Evolutionary conservation across 2,888 invertebrate genomes (phyloP), one percentile per base, ranked within the genome.

Genomic region (Parnassius glacialis): DNA sequence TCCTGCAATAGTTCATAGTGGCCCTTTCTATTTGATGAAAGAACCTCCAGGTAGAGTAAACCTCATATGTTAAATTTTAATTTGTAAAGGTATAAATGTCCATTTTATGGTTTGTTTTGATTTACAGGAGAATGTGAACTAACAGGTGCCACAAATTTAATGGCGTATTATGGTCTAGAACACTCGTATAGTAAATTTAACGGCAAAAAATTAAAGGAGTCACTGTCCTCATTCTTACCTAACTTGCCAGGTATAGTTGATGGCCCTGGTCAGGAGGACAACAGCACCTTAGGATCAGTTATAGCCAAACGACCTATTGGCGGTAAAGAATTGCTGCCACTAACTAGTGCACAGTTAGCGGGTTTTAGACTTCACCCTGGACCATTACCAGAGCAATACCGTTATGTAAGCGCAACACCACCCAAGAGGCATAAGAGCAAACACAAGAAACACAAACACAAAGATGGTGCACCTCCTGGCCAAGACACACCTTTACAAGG

Each of bases 121-220:
- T 68, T 81, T 92, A 61, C 83, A 96, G 97, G 94, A 87, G 96
- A 97, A 92, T 96, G 96, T 84, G 97, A 98, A 88, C 90, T 98
- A 74, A 99, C 98, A 67, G 99, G 99, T 68, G 97, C 98, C 76
- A 98, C 96, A 73, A 99, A 99, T 93, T 95, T 99, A 87, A 98
- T 99, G 97, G 96, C 96, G 79, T 96, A 97, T 92, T 97, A 99
- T 94, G 97, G 97, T 71, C 93, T 99, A 68, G 98, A 99, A 90
- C 98, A 99, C 90, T 97, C 98, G 20, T 98, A 98, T 87, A 98
- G 97, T 90, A 99, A 98, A 93, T 98, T 98, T 90, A 98, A 97
- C 92, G 98, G 98, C 59, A 98, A 98, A 81, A 98, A 98, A 89
- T 93, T 97, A 13, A 97, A 98, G 83, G 98, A 99, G 85, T 97